These are phyloP conservation scores for Poecilia picta DNA, from an alignment of 2,797 vertebrate genomes.

Conservation along the genomic window DNA sequence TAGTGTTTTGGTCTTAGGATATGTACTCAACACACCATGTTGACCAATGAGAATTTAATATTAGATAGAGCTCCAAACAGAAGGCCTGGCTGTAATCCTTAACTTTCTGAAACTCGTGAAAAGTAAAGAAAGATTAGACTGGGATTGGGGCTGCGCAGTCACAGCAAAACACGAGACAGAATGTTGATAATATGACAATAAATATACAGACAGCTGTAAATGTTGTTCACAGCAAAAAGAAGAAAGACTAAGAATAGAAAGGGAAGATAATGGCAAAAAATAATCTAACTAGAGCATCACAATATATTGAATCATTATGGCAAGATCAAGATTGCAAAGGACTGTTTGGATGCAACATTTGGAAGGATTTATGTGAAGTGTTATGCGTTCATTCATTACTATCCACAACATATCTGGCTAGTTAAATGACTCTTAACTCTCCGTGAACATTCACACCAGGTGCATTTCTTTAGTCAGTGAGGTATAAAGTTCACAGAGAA, in stretches of 20 bases:
- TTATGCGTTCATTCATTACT: background rate
- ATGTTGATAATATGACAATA: background rate
- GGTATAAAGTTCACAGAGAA: background rate
- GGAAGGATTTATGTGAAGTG: background rate
- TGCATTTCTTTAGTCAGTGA: background rate
- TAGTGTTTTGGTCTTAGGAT: background rate
- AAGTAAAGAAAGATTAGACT: background rate
- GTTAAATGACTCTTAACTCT: background rate
- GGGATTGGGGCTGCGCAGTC: background rate
- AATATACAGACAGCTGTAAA: too few relatives aligned
- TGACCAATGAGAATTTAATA: background rate
- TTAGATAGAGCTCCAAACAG: background rate
- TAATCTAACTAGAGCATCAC: background rate
- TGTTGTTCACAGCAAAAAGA: too few relatives aligned
- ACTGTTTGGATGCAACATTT: background rate
- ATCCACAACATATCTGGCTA: background rate
- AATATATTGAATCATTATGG: background rate
- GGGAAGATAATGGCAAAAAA: background rate
- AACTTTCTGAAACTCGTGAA: background rate
- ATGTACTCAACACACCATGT: background rate
- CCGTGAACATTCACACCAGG: background rate
- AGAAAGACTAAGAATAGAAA: background rate
- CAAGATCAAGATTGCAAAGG: background rate
- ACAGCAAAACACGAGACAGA: background rate
- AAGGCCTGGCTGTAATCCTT: background rate